Evolutionary conservation across 2,888 invertebrate genomes (phyloP).

Genomic region (Diaprepes abbreviatus): DNA sequence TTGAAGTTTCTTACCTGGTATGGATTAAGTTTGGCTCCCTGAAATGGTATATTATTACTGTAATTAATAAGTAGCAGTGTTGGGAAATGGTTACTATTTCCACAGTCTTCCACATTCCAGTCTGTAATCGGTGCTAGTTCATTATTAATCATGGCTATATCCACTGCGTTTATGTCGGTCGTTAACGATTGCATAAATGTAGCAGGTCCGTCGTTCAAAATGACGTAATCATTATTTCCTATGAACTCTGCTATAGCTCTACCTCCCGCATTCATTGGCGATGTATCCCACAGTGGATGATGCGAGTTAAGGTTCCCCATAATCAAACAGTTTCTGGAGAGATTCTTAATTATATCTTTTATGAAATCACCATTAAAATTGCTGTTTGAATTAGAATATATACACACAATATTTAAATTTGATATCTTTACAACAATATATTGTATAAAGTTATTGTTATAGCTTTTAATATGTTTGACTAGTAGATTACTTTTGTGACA

Average conservation of each 20-base stretch:
- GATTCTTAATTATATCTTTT: too few species aligned
- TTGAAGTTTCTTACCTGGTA: too few species aligned
- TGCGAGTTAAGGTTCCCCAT: slow-evolving; percentile 12
- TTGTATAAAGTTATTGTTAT: not conserved
- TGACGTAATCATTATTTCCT: not conserved
- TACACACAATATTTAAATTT: not conserved
- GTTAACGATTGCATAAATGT: not conserved
- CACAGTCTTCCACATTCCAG: not conserved
- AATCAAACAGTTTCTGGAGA: not conserved
- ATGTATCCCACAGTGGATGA: slow-evolving; percentile 2
- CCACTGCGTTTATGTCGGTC: not conserved
- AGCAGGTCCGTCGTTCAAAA: slow-evolving; percentile 3
- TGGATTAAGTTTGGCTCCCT: too few species aligned
- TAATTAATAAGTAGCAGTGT: too few species aligned
- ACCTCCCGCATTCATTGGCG: not conserved
- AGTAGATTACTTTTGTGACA: slow-evolving; percentile 14
- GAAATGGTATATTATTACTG: too few species aligned
- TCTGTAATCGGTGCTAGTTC: not conserved
- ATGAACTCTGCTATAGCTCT: slow-evolving; percentile 5
- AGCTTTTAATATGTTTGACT: not conserved
- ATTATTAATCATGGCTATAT: not conserved
- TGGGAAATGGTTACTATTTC: slow-evolving; percentile 5
- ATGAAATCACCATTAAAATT: too few species aligned
- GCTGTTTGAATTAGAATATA: slow-evolving; percentile 2
- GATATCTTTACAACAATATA: slow-evolving; percentile 6